Conservation (phyloP, 2,113 vertebrate genomes). For the Aptenodytes forsteri region DNA sequence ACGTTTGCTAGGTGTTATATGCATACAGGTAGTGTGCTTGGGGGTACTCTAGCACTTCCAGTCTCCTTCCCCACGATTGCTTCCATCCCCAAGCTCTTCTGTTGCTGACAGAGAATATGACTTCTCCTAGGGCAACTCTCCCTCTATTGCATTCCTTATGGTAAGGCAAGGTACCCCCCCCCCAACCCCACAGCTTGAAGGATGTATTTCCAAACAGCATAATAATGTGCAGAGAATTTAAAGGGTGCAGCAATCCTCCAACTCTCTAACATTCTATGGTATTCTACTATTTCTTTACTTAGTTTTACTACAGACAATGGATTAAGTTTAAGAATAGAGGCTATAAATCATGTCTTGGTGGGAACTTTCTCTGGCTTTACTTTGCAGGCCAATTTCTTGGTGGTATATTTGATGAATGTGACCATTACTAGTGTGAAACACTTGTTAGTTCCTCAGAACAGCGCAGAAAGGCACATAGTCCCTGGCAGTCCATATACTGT, state of each 20-base stretch:
- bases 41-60: background rate
- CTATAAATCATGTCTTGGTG: background rate
- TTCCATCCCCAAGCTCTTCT: background rate
- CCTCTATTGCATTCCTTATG: background rate
- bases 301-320: background rate
- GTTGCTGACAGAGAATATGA: background rate
- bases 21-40: background rate
- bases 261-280: background rate
- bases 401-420: background rate
- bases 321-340: background rate
- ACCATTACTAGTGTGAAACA: background rate
- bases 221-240: background rate
- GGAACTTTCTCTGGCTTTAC: background rate
- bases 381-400: background rate
- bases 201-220: background rate
- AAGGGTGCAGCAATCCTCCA: background rate
- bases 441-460: background rate
- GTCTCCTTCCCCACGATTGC: background rate
- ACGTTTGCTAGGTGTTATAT: background rate
- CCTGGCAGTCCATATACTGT: background rate
- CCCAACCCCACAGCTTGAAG: background rate
- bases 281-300: background rate
- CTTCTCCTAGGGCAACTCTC: background rate
- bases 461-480: fast-evolving
- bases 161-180: background rate